Base-by-base conservation (phyloP, 1,140 invertebrate species). In the Camponotus floridanus region DNA sequence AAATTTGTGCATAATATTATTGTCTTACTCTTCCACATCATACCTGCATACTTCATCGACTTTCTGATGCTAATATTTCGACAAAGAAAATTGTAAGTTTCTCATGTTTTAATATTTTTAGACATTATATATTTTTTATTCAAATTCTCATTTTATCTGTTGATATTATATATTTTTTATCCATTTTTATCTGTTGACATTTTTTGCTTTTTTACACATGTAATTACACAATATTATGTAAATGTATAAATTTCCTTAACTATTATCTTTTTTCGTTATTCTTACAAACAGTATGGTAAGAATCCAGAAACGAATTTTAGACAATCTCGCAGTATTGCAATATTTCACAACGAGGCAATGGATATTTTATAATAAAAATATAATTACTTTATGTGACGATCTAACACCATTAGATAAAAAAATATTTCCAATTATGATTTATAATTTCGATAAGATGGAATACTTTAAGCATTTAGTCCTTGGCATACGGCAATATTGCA, bases 271-370 rank as follows among this genome's bases (percentile, higher is more conserved):
- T 48, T 76, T 91, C 6, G 21, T 68, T 51, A 51, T 51, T 76
- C 95, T 96, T 18, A n/a, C 5, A 39, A 70, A 51, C 92, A 98
- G 97, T 90, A 98, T 98, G 97, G 96, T 98, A 26, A 96, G 96
- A 36, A 96, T 98, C 74, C 97, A 98, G 91, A 97, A 96, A 48
- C 96, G 96, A 80, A 97, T 98, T 84, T 95, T 96, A 7, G 96
- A 97, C 62, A 97, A 97, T 1, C 94, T 98, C 5, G 96, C 97
- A 80, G 96, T 98, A 0, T 94, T 99, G 2, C 98, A 99, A 94
- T 99, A 98, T 92, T 99, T 99, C 93, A 99, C 98, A 0, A 98
- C 97, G 9, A 96, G 98, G 61, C 96, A 98, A 92, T 99, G 98
- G 98, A 95, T 96, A 76, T 99, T 99, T 92, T 96, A 97, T 67